Percentiles rank a stretch among this genome's conserved stretches.
phyloP scores from a whole-genome alignment of 2,797 vertebrate genomes.

The Champsocephalus gunnari region DNA sequence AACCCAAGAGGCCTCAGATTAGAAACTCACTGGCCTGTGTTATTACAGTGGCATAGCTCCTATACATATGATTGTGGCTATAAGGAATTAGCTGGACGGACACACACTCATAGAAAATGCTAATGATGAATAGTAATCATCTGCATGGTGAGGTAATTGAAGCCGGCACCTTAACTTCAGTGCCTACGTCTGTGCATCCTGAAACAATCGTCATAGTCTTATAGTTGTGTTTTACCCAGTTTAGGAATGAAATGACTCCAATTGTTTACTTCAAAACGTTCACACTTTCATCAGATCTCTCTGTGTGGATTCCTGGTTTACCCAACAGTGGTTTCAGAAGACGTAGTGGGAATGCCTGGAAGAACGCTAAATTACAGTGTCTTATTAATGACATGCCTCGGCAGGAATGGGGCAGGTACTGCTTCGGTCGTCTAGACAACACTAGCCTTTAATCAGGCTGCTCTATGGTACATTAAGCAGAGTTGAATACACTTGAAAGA shows the following conservation, averaged over 20 bases:
- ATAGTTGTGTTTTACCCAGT: background rate
- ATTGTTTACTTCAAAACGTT: background rate
- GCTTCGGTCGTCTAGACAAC: slow-evolving; percentile 66
- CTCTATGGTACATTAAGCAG: slow-evolving; percentile 44
- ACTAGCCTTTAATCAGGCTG: slow-evolving; percentile 66
- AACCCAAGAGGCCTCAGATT: slow-evolving; percentile 44
- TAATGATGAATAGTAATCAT: slow-evolving; percentile 35
- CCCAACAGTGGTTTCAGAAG: slow-evolving; percentile 15
- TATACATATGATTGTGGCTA: slow-evolving; percentile 33
- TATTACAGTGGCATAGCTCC: slow-evolving; percentile 40
- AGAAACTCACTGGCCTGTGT: slow-evolving; percentile 62
- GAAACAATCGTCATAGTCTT: background rate
- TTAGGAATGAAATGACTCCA: background rate
- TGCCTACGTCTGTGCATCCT: background rate
- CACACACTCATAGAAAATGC: slow-evolving; percentile 40
- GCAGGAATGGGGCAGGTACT: slow-evolving; percentile 56
- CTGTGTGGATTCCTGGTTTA: slow-evolving; percentile 15
- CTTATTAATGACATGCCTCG: slow-evolving; percentile 59
- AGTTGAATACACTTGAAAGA: slow-evolving; percentile 48
- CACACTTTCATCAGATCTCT: background rate
- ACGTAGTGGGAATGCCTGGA: slow-evolving; percentile 2
- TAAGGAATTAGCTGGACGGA: slow-evolving; percentile 24
- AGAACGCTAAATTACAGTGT: slow-evolving; percentile 42
- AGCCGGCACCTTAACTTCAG: slow-evolving; percentile 1
- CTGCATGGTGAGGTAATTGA: slow-evolving; percentile 2